Conservation (phyloP, 2,888 invertebrate genomes). For the Drosophila neotestacea region DNA sequence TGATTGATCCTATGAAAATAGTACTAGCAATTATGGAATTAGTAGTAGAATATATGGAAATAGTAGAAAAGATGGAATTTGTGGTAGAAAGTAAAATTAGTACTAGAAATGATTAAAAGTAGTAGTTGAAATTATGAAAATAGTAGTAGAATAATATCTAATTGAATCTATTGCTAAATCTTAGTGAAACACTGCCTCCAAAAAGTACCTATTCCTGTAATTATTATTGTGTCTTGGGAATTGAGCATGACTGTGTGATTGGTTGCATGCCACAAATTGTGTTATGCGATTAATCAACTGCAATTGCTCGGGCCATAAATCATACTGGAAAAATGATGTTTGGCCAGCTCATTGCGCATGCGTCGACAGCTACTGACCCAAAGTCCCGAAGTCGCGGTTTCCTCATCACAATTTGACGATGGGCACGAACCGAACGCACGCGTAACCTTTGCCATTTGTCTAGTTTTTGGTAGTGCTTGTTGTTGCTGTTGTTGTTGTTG, state of each 20-base stretch:
- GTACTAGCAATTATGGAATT: too few relatives aligned
- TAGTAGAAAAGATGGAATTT: too few relatives aligned
- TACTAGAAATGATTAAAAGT: too few relatives aligned
- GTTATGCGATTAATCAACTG: conserved; percentile 64
- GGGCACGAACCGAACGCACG: conserved; percentile 82
- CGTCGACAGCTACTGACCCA: conserved; percentile 74
- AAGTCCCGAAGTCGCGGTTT: conserved; percentile 36
- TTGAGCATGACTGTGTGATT: conserved; percentile 31
- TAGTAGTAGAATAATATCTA: too few relatives aligned
- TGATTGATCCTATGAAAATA: too few relatives aligned
- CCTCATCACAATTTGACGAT: conserved; percentile 27
- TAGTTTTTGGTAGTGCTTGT: not conserved
- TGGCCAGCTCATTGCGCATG: conserved; percentile 44
- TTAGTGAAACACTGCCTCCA: too few relatives aligned
- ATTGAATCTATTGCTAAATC: too few relatives aligned
- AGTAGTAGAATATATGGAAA: too few relatives aligned
- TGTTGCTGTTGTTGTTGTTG: conserved; percentile 8
- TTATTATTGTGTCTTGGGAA: not conserved
- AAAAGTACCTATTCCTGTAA: not conserved
- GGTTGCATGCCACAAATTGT: conserved; percentile 30
- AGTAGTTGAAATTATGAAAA: too few relatives aligned
- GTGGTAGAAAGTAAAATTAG: too few relatives aligned
- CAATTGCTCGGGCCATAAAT: conserved; percentile 61
- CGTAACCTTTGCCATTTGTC: conserved; percentile 78
- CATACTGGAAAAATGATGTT: conserved; percentile 41